Evolutionary conservation across 2,113 vertebrate genomes (phyloP), one percentile per base, ranked within the genome.

Genomic region (Vidua macroura): DNA sequence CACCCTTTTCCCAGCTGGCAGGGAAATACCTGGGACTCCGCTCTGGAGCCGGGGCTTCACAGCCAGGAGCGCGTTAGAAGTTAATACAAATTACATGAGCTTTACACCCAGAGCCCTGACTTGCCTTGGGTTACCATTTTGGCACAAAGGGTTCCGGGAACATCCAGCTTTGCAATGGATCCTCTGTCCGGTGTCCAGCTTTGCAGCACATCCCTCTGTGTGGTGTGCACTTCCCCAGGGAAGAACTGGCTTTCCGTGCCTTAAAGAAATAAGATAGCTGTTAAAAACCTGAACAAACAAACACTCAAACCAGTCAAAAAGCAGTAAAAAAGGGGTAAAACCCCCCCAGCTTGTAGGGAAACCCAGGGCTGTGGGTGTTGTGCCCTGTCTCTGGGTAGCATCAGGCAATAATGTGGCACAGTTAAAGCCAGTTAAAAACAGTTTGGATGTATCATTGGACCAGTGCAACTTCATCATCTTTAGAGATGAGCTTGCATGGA

Each of bases 61-160:
- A 6, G 92, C 93, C 90, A 85, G 90, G 60, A 78, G 85, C 4
- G 1, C 1, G 4, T 88, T 80, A 86, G 90, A 86, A 88, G 72
- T 88, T 53, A 51, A 63, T 88, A 44, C 79, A 91, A 95, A 94
- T 97, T 92, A 83, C 82, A 78, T 41, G 84, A 93, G 96, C 93
- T 96, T 97, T 94, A 93, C 93, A 93, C 93, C 90, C 85, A 17
- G 93, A 55, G 79, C 55, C 83, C 46, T 88, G 13, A 23, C 93
- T 92, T 96, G 94, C 96, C 79, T 95, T 95, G 93, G 79, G 94
- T 97, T 96, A 96, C 94, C 75, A 77, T 41, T 90, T 90, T 96
- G 95, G 96, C 95, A 96, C 93, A 60, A 63, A 33, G 68, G 85
- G 35, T 68, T 88, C 56, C 19, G 92, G 79, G 85, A 83, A 63